These are phyloP conservation scores for Branchipolynoe longqiensis DNA, from an alignment of 2,888 invertebrate species.

Conservation along the genomic window DNA sequence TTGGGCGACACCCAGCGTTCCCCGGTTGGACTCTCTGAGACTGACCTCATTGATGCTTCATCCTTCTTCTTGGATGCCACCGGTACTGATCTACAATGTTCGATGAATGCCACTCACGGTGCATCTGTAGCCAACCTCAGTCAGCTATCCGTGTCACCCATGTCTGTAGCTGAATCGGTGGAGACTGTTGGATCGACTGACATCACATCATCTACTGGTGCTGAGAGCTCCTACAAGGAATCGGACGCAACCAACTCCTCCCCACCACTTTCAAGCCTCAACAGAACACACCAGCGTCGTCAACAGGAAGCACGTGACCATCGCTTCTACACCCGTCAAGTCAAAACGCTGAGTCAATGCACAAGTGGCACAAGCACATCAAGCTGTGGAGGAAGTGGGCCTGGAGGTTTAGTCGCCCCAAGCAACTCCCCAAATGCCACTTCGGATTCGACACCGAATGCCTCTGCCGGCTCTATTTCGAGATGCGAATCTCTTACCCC, in stretches of 20 bases:
- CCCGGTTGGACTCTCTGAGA: slow-evolving; percentile 63
- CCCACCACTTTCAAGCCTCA: too few species aligned
- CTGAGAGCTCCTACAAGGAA: slow-evolving; percentile 60
- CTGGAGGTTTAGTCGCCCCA: slow-evolving; percentile 60
- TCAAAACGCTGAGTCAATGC: background rate
- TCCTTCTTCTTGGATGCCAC: slow-evolving; percentile 43
- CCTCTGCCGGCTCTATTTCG: background rate
- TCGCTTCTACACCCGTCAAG: background rate
- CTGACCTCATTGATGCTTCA: slow-evolving; percentile 51
- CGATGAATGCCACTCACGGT: slow-evolving; percentile 62
- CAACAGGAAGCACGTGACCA: background rate
- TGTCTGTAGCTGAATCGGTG: background rate
- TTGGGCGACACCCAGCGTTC: slow-evolving; percentile 29
- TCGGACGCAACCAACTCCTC: slow-evolving; percentile 30
- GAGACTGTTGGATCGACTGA: background rate
- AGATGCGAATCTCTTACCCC: background rate
- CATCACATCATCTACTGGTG: background rate
- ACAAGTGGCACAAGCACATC: slow-evolving; percentile 61
- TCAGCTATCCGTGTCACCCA: slow-evolving; percentile 39
- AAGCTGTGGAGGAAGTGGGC: slow-evolving; percentile 38
- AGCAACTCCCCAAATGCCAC: slow-evolving; percentile 65
- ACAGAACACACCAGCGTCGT: background rate
- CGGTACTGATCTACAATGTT: slow-evolving; percentile 58
- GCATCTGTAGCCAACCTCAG: slow-evolving; percentile 62
- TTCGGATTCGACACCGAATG: background rate